Evolutionary conservation across 2,888 invertebrate species (phyloP), one percentile per base, ranked within the genome.

Genomic region (Ischnus inquisitorius): DNA sequence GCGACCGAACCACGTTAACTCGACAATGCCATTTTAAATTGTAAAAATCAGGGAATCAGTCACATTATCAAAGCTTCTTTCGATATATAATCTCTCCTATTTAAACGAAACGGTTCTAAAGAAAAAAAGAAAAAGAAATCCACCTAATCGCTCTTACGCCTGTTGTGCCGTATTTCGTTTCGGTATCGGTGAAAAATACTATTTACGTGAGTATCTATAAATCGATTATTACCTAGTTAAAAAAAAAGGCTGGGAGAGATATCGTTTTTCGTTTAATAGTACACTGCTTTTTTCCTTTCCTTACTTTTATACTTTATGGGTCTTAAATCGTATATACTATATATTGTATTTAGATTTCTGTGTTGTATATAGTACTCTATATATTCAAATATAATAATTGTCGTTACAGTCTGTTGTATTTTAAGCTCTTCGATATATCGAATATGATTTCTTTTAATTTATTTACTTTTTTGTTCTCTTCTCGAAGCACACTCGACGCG

Each of bases 341-440:
- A 80, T 68, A 54, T 54, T 54, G 65, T 85, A 85, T 85, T 86
- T 86, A 88, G 82, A 84, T 82, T 87, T 86, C 78, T 87, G 69
- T 86, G 79, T 86, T 85, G 80, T 86, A 87, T 87, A 68, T 80
- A 85, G 72, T 87, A 86, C 87, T 86, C 87, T 89, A 87, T 85
- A 88, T 88, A 85, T 88, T 68, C 85, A 69, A 86, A 84, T 88
- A 86, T 88, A 85, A 86, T 86, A 91, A 89, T 89, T 90, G 88
- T 89, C 88, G 88, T 89, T 92, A 90, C 90, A 92, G 90, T 90
- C 89, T 90, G 90, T 90, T 85, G 86, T 89, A 88, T 88, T 79
- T 90, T 90, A 90, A 91, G 91, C 91, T 90, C 92, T 88, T 90
- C 83, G 83, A 89, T 48, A 87, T 89, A 88, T 88, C 86, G 85